Conservation (phyloP, 2,113 vertebrate species). For the Jacana jacana region DNA sequence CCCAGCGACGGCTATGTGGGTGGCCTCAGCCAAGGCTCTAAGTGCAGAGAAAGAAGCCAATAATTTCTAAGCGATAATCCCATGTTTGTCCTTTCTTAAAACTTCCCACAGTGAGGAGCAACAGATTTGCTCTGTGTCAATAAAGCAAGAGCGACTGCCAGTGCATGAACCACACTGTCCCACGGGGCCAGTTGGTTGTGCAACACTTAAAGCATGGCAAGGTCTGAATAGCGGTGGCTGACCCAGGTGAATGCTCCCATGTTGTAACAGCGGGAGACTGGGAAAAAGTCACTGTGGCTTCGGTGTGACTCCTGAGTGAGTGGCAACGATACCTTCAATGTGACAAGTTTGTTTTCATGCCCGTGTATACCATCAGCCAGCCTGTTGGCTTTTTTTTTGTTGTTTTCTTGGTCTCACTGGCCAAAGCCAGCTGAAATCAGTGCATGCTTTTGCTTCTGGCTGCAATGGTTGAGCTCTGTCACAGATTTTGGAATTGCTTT, state of each 20-base stretch:
- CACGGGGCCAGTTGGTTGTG: not conserved
- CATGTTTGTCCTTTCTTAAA: not conserved
- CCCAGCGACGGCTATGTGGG: not conserved
- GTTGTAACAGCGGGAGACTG: not conserved
- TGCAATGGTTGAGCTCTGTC: not conserved
- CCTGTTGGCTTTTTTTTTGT: not conserved
- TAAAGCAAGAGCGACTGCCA: not conserved
- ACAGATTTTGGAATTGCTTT: not conserved
- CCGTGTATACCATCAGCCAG: not conserved
- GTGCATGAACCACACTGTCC: not conserved
- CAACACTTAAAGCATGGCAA: not conserved
- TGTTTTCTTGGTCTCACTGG: not conserved
- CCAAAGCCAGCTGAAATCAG: not conserved
- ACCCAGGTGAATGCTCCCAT: not conserved
- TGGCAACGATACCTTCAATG: not conserved
- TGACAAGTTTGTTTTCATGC: not conserved
- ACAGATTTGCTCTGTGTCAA: not conserved
- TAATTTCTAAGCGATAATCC: not conserved
- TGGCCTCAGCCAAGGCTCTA: not conserved
- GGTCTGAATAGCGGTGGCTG: not conserved
- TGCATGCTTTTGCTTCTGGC: not conserved
- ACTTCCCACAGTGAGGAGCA: not conserved
- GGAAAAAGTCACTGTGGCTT: not conserved
- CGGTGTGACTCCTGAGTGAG: not conserved
- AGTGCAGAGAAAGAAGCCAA: not conserved